phyloP scores from a whole-genome alignment of 2,888 invertebrate species.

The Agriotes lineatus region DNA sequence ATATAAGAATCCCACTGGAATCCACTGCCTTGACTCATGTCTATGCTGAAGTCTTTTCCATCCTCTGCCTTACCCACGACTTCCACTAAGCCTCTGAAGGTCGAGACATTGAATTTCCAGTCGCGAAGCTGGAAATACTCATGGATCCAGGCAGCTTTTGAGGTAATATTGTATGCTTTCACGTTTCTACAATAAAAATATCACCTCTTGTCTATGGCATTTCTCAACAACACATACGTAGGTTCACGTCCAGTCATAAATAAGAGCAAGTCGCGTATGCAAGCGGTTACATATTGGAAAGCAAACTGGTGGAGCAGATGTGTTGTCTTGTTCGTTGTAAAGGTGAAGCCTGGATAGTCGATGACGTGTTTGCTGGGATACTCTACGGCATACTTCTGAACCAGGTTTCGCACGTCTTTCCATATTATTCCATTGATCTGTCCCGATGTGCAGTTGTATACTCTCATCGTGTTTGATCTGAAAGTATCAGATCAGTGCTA shows the following conservation, averaged over 20 bases:
- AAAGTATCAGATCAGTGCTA: no score
- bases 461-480: slow-evolving; percentile 70
- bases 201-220: no score
- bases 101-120: slow-evolving; percentile 82
- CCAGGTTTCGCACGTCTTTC: slow-evolving; percentile 82
- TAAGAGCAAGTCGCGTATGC: slow-evolving; percentile 81
- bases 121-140: slow-evolving; percentile 89
- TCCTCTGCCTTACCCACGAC: slow-evolving; percentile 70
- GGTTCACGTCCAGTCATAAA: slow-evolving; percentile 84
- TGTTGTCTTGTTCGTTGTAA: slow-evolving; percentile 77
- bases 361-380: slow-evolving; percentile 88
- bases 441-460: slow-evolving; percentile 95
- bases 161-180: slow-evolving; percentile 84
- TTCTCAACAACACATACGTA: slow-evolving; percentile 72
- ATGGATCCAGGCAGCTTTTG: slow-evolving; percentile 81
- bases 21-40: slow-evolving; percentile 68
- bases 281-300: slow-evolving; percentile 88
- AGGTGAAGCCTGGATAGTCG: slow-evolving; percentile 86
- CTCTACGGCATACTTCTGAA: slow-evolving; percentile 79
- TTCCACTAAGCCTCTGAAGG: slow-evolving; percentile 71
- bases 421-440: slow-evolving; percentile 87
- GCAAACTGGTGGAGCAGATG: slow-evolving; percentile 82
- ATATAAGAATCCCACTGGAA: slow-evolving; percentile 87
- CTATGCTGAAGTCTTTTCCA: slow-evolving; percentile 74
- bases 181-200: slow-evolving; percentile 75